Evolutionary conservation across 92 coral and sea anemone species (phyloP).

Genomic region (Anthopleura xanthogrammica): DNA sequence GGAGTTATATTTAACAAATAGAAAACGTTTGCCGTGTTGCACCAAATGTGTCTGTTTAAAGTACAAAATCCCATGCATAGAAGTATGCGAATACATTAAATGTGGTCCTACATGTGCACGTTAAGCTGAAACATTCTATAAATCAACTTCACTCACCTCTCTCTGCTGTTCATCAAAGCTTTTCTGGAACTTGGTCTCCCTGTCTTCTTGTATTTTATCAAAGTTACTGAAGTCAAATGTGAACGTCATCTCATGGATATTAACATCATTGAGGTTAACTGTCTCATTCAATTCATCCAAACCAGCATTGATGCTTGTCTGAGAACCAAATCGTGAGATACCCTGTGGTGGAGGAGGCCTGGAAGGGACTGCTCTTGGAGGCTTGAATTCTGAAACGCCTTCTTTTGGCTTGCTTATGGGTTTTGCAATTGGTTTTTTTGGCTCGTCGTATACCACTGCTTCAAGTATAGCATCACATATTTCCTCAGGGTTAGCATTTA

Average conservation of each 20-base stretch:
- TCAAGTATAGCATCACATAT: slow-evolving; percentile 24
- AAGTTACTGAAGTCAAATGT: slow-evolving; percentile 90
- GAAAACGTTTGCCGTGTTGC: too few species aligned
- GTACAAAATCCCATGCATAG: too few species aligned
- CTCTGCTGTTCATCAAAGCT: slow-evolving; percentile 84
- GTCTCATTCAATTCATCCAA: slow-evolving; percentile 66
- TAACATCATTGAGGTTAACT: slow-evolving; percentile 73
- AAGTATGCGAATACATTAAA: too few species aligned
- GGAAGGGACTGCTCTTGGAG: slow-evolving; percentile 14
- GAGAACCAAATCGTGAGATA: slow-evolving; percentile 14
- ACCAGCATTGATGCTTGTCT: slow-evolving; percentile 29
- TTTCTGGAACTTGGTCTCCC: slow-evolving; percentile 76
- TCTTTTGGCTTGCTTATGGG: slow-evolving; percentile 1
- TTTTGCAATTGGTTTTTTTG: background rate
- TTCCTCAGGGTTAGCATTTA: background rate
- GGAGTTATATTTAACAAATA: too few species aligned
- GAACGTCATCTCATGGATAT: slow-evolving; percentile 94
- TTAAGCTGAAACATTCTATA: too few species aligned
- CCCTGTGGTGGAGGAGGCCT: slow-evolving; percentile 5
- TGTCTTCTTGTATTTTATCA: slow-evolving; percentile 85
- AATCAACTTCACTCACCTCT: slow-evolving; percentile 35
- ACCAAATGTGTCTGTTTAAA: too few species aligned
- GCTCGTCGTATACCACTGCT: slow-evolving; percentile 24
- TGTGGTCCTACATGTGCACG: too few species aligned
- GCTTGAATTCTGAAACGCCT: slow-evolving; percentile 31